phyloP scores from a whole-genome alignment of 1,140 invertebrate species.

The Steinernema khuongi region DNA sequence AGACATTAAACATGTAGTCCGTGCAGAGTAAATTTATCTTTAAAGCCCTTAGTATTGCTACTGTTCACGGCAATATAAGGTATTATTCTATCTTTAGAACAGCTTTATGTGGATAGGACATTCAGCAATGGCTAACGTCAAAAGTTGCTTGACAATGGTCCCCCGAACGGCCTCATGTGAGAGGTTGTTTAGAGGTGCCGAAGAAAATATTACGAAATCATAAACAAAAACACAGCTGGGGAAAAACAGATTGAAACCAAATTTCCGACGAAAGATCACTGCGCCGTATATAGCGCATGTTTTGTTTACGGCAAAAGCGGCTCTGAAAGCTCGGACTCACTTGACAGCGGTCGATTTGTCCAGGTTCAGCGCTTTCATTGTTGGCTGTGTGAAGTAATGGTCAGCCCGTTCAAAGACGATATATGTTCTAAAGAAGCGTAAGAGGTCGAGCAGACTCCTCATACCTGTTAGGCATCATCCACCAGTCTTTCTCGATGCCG shows the following conservation, averaged over 20 bases:
- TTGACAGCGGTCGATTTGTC: conserved; percentile 30
- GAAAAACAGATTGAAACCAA: conserved; percentile 9
- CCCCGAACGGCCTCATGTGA: neutral
- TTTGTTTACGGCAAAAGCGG: neutral
- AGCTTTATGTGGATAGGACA: too few species aligned
- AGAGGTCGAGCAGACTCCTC: neutral
- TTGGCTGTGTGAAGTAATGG: conserved; percentile 29
- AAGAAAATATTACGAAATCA: conserved; percentile 15
- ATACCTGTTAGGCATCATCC: conserved; percentile 38
- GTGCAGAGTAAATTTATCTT: too few species aligned
- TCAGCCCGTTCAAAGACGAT: conserved; percentile 32
- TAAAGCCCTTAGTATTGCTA: too few species aligned
- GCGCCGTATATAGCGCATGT: neutral
- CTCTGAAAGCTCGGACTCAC: conserved; percentile 5
- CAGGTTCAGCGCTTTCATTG: conserved; percentile 29
- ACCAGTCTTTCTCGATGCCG: conserved; percentile 41
- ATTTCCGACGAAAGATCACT: neutral
- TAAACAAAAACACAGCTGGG: conserved; percentile 22
- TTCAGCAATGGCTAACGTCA: too few species aligned
- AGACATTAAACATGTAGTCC: too few species aligned
- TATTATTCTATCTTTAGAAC: too few species aligned
- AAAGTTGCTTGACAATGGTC: too few species aligned
- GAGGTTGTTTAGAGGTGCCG: neutral
- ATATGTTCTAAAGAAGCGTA: conserved; percentile 30
- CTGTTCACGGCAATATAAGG: too few species aligned